Evolutionary conservation across 2,797 vertebrate species (phyloP).

Genomic region (Glyptemys insculpta): DNA sequence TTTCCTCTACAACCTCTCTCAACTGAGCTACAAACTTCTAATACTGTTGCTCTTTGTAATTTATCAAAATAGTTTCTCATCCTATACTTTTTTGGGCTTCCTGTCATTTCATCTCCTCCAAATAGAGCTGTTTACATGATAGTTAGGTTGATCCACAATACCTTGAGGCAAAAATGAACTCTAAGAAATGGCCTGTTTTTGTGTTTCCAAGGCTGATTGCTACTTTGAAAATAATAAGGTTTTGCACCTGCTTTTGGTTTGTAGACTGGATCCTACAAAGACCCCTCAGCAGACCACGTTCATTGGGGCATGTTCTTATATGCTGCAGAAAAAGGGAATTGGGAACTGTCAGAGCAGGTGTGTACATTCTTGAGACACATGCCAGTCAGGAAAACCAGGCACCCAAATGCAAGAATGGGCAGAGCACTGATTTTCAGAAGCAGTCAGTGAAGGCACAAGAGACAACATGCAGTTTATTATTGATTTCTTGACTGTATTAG

Average conservation of each 20-base stretch:
- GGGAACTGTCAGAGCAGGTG: background rate
- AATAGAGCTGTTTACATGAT: background rate
- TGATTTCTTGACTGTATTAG: background rate
- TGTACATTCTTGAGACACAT: background rate
- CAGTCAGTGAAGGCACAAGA: background rate
- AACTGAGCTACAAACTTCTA: background rate
- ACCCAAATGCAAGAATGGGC: background rate
- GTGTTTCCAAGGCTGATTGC: background rate
- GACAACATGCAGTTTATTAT: background rate
- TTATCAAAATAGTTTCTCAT: background rate
- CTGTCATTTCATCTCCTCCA: background rate
- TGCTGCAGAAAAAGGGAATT: background rate
- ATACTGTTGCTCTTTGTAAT: background rate
- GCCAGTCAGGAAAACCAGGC: background rate
- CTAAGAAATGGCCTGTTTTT: background rate
- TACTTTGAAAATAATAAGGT: background rate
- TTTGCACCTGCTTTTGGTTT: background rate
- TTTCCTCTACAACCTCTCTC: background rate
- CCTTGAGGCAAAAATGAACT: background rate
- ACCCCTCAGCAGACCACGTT: background rate
- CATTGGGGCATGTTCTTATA: background rate
- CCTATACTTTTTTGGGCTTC: background rate
- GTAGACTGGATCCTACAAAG: background rate
- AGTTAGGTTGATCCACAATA: background rate
- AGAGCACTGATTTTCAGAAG: background rate